Base-by-base conservation (phyloP, 2,797 vertebrate genomes). In the Acipenser ruthenus region DNA sequence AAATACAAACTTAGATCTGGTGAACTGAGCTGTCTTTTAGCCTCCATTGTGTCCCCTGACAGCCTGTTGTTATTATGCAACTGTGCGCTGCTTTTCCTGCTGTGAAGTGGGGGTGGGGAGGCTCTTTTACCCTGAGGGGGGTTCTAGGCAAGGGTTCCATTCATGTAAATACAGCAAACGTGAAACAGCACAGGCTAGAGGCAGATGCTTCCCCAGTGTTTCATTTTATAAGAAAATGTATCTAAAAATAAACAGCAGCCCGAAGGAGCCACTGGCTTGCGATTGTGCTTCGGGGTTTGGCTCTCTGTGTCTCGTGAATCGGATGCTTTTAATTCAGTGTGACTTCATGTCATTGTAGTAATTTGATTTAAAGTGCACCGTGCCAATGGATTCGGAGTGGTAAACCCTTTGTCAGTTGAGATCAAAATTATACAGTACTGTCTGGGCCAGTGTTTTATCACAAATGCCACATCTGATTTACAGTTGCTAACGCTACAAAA, bases 351-450 rank as follows among this genome's bases (percentile, higher is more conserved):
- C 75, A 74, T 69, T 71, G 68, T 77, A 18, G 75, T 82, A 78
- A 81, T 74, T 78, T 74, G 78, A 76, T 73, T 81, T 63, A 75
- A 70, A 71, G 71, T 69, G 73, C 72, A 78, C 75, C 69, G 72
- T 73, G 74, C 83, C 78, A 77, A 80, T 77, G 80, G 80, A 79
- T 75, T 69, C 69, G 64, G 71, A 83, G 71, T 73, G 67, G 71
- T 63, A 61, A 69, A 59, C 75, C 68, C 66, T 60, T 60, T 61
- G 65, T 72, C 70, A 60, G 65, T 65, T 72, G 56, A 67, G 66
- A 75, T 80, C 70, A 68, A 65, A 69, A 60, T 72, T 67, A 68
- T 65, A 60, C 70, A 62, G 6, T 61, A 60, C 64, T 61, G 71
- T 69, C 62, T 65, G 61, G 61, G 64, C 58, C 65, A 60, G 65